Evolutionary conservation across 2,113 vertebrate species (phyloP), one percentile per base, ranked within the genome.

Genomic region (Gymnorhina tibicen): DNA sequence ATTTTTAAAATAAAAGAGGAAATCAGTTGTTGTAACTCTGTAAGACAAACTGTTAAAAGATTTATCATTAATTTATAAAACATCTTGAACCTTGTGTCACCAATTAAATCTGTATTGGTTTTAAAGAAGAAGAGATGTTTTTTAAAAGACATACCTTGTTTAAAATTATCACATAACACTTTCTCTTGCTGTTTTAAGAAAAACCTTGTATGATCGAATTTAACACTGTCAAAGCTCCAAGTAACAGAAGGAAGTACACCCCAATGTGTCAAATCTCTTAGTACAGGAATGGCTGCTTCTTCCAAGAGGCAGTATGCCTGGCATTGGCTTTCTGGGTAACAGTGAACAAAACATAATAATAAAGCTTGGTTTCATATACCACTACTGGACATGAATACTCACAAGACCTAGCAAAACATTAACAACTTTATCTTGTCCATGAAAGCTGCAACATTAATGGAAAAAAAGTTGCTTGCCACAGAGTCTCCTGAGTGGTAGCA

Each of bases 131-230:
- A 3, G 2, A 33, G 7, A 10, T 4, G 19, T 77, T 77, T 78
- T 26, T 8, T 3, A 76, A 87, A 74, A 82, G 2, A 67, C 80
- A 16, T 94, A 98, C 98, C 98, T 97, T 97, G 93, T 83, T 96
- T 91, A 88, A 97, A 67, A 75, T 4, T 20, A 94, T 98, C 97
- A 28, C 81, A 96, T 81, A 98, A 58, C 60, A 96, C 37, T 96
- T 98, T 98, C 85, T 98, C 98, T 96, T 98, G 98, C 74, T 98
- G 97, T 55, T 98, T 98, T 91, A 98, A 96, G 86, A 98, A 97
- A 95, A 98, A 98, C 28, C 98, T 97, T 87, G 98, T 98, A 30
- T 98, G 93, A 76, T 98, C 98, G 94, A 98, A 98, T 91, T 92
- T 85, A 88, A 98, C 33, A 9, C 88, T 96, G 67, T 91, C 91